Conservation (phyloP, 2,797 vertebrate species). For the Lagocephalus sceleratus region DNA sequence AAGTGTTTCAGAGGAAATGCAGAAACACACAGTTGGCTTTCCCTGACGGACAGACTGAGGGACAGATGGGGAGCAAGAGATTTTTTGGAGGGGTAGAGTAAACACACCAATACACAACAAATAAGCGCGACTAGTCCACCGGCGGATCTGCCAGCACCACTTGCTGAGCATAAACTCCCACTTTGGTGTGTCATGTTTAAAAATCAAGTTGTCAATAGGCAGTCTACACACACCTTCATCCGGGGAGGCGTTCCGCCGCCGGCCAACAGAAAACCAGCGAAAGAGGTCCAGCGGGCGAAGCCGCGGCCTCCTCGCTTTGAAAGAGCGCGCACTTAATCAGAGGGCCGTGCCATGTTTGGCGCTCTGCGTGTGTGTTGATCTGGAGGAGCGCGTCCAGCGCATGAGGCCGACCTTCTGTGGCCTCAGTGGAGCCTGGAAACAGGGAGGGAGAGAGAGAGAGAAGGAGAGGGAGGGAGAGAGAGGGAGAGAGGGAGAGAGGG, state of each 20-base stretch:
- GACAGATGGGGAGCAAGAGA: conserved; percentile 60
- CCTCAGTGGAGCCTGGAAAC: conserved; percentile 48
- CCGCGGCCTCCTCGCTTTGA: conserved; percentile 19
- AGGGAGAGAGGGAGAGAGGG: conserved; percentile 10
- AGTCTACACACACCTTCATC: conserved; percentile 16
- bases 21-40: conserved; percentile 52
- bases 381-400: conserved; percentile 26
- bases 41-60: conserved; percentile 48
- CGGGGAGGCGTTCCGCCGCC: too few relatives aligned
- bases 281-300: conserved; percentile 13
- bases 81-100: conserved; percentile 41
- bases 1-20: conserved; percentile 38
- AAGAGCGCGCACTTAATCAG: too few relatives aligned
- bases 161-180: conserved; percentile 29
- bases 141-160: conserved; percentile 34
- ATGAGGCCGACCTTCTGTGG: conserved; percentile 37
- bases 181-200: conserved; percentile 50
- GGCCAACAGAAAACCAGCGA: conserved; percentile 16
- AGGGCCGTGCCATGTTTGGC: conserved; percentile 22
- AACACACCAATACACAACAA: conserved; percentile 51
- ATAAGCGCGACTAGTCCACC: conserved; percentile 41
- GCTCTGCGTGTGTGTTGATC: conserved; percentile 19
- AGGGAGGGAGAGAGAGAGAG: conserved; percentile 11
- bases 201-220: conserved; percentile 33
- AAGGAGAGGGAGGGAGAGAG: conserved; percentile 9